phyloP scores from a whole-genome alignment of 2,888 invertebrate species.

The Rutpela maculata region DNA sequence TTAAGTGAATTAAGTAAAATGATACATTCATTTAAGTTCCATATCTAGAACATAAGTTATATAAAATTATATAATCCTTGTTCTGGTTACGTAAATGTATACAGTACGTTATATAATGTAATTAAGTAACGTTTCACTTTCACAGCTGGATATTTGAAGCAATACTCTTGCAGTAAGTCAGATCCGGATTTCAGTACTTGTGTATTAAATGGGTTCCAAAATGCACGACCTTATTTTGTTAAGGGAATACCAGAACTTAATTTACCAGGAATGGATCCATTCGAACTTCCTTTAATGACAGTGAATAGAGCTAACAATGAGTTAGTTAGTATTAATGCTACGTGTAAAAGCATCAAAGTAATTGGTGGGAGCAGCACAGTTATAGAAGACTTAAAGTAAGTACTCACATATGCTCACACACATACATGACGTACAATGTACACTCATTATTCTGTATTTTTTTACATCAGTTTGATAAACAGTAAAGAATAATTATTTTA shows the following conservation, averaged over 20 bases:
- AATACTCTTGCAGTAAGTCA: slow-evolving; percentile 79
- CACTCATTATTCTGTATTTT: not conserved
- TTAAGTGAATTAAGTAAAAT: not conserved
- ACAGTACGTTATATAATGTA: not conserved
- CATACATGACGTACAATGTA: no score
- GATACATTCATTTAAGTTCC: not conserved
- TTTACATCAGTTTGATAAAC: not conserved
- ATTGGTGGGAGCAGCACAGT: slow-evolving; percentile 80
- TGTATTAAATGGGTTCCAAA: slow-evolving; percentile 78
- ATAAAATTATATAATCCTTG: no score
- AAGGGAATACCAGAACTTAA: slow-evolving; percentile 82
- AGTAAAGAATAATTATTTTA: no score
- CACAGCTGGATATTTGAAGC: slow-evolving; percentile 80
- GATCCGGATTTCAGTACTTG: slow-evolving; percentile 81
- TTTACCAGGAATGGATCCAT: slow-evolving; percentile 84
- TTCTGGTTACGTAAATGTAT: not conserved
- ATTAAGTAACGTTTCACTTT: slow-evolving; percentile 47
- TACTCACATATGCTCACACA: not conserved
- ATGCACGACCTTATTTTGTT: slow-evolving; percentile 77
- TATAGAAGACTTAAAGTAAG: slow-evolving; percentile 81
- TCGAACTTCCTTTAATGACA: slow-evolving; percentile 81
- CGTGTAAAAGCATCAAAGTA: slow-evolving; percentile 80
- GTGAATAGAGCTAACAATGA: slow-evolving; percentile 81
- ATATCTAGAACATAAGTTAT: not conserved
- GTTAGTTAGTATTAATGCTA: slow-evolving; percentile 82